Base-by-base conservation (phyloP, 2,888 invertebrate species). In the Lasioglossum calceatum region DNA sequence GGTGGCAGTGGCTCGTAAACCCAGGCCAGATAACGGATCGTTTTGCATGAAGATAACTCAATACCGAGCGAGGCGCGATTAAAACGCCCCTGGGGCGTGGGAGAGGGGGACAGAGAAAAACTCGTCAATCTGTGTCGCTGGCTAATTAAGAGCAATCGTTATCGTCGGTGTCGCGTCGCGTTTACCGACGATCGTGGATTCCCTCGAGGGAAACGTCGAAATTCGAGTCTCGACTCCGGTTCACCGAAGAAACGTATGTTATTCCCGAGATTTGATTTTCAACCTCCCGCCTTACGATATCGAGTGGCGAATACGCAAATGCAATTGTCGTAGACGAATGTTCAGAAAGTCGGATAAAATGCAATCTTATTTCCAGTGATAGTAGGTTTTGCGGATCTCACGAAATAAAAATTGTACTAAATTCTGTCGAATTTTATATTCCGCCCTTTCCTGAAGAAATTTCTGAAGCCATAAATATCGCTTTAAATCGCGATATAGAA, bases 121-220 rank as follows among this genome's bases (percentile, higher is more conserved):
- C 74, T 73, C 27, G 70, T 74, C 80, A 54, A 86, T 86, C 81
- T 85, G 77, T 86, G 86, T 77, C 86, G 87, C 64, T 36, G 47
- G 39, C 44, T 86, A 87, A 87, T 86, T 87, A 86, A 86, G 86
- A 87, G 82, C 79, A 86, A 86, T 82, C 86, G 82, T 86, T 87
- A 79, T 86, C 79, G 70, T 86, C 64, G 77, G 74, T 86, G 82
- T 79, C 81, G 77, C 80, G 81, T 36, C 12, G 23, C 81, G 73
- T 86, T 86, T 70, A 80, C 19, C 64, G 27, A 16, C 10, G n/a
- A 36, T 27, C 39, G 61, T 27, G 14, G 54, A 54, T 12, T 27
- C 23, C n/a, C 71, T 54, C 47, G 39, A 32, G 44, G 32, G 1
- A 27, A 27, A 74, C 64, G 27, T 61, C 39, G 44, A 71, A 71